Evolutionary conservation across 1,140 invertebrate species (phyloP), one percentile per base, ranked within the genome.

Genomic region (Drosophila carrolli): DNA sequence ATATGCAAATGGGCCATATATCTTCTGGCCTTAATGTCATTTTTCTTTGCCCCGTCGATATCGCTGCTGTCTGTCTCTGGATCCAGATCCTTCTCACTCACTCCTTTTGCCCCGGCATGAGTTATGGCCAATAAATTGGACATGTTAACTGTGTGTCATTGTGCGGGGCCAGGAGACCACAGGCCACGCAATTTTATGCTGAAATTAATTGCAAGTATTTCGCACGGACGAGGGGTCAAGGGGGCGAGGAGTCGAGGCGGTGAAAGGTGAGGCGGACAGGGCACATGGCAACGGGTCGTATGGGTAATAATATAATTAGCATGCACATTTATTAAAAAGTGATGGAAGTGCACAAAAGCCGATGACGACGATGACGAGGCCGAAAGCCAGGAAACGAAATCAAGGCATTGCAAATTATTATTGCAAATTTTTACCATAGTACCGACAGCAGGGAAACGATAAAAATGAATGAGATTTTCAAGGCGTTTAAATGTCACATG

Each of bases 291-390:
- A 79, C 53, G 79, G 67, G 79, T 76, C 79, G 83, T 83, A 86
- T 86, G 83, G 82, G 83, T 86, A 88, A 86, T 86, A 86, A 86
- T 86, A 86, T 86, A 86, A 86, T 86, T 86, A 86, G 83, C 83
- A 88, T 86, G 83, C 77, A 68, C 83, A 86, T 86, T 86, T 86
- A 86, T 86, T 86, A 83, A 86, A 86, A 86, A 86, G 81, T 86
- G 83, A 88, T 88, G 83, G 81, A 88, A 86, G 75, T 61, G 79
- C 53, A 80, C 75, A 82, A 86, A 84, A 76, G 77, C 48, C 55
- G 58, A 44, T 46, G 74, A 47, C 40, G 41, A 27, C 40, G 37
- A 46, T 46, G 63, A 41, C 46, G 56, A 43, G 55, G 63, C 58
- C 62, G 44, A 60, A 53, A 73, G 54, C 53, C 57, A 48, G 54